These are phyloP conservation scores for Cheirogaleus medius DNA, from an alignment of 2,113 vertebrate genomes.

Conservation along the genomic window DNA sequence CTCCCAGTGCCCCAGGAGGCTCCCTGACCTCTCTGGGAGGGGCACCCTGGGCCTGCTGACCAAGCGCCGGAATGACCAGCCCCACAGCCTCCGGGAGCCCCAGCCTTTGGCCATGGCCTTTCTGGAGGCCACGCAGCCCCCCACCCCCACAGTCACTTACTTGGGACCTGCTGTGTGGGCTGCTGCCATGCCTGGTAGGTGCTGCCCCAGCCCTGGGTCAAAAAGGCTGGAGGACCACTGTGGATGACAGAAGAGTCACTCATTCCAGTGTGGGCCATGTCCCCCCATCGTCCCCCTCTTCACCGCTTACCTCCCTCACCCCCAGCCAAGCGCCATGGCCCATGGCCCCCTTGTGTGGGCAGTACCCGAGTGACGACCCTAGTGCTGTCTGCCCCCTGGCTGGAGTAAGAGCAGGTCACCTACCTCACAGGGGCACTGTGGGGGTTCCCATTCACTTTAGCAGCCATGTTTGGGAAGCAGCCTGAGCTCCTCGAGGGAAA, in stretches of 20 bases:
- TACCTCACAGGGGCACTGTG: slow-evolving; percentile 75
- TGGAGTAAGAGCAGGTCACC: neutral
- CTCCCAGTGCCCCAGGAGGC: no score
- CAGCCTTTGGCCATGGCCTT: neutral
- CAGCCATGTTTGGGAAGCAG: slow-evolving; percentile 75
- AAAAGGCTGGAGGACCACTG: slow-evolving; percentile 94
- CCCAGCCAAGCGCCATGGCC: neutral
- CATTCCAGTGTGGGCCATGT: accelerated
- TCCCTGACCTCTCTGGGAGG: neutral
- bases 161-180: slow-evolving; percentile 95
- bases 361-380: accelerated
- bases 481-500: slow-evolving; percentile 71
- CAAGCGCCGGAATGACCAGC: accelerated
- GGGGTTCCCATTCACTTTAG: slow-evolving; percentile 78
- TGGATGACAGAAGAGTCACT: slow-evolving; percentile 52
- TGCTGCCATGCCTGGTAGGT: slow-evolving; percentile 99
- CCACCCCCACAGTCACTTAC: slow-evolving; percentile 82
- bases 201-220: slow-evolving; percentile 96
- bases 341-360: neutral
- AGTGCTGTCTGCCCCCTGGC: accelerated
- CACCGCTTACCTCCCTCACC: neutral
- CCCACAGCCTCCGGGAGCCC: neutral
- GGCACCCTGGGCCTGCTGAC: neutral
- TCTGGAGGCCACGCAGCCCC: neutral
- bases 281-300: neutral